Percentiles rank a stretch among this genome's conserved stretches.
Conservation (phyloP, 2,888 invertebrate genomes). For the Litoditis marina region DNA sequence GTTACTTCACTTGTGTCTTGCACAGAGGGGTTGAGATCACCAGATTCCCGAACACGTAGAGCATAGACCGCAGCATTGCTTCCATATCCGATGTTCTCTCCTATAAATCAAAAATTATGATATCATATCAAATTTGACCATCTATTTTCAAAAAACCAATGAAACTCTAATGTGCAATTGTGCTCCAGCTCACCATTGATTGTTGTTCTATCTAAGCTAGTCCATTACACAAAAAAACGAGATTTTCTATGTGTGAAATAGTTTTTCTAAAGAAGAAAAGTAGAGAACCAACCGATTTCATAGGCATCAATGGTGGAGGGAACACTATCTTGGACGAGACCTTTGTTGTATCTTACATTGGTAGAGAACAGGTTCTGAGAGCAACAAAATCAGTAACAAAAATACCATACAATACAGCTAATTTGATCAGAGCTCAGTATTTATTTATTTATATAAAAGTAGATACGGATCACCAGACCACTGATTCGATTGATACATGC, state of each 20-base stretch:
- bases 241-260: too few relatives aligned
- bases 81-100: constrained; percentile 53
- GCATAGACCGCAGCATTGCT: constrained; percentile 59
- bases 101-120: constrained; percentile 27
- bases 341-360: constrained; percentile 51
- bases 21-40: too few relatives aligned
- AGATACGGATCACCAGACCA: constrained; percentile 1
- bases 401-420: too few relatives aligned
- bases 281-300: constrained; percentile 51
- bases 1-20: too few relatives aligned
- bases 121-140: too few relatives aligned
- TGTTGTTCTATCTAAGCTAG: background rate
- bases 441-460: background rate
- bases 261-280: too few relatives aligned
- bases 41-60: constrained; percentile 19
- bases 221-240: too few relatives aligned
- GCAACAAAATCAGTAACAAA: background rate
- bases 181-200: background rate
- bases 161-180: too few relatives aligned
- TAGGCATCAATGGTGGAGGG: constrained; percentile 50
- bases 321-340: constrained; percentile 27
- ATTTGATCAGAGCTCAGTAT: too few relatives aligned
- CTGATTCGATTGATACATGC: background rate
- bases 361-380: constrained; percentile 39
- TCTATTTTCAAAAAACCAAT: too few relatives aligned